Percentiles rank a stretch among this genome's conserved stretches.
Conservation (phyloP, 2,113 vertebrate genomes). For the Dascyllus trimaculatus region DNA sequence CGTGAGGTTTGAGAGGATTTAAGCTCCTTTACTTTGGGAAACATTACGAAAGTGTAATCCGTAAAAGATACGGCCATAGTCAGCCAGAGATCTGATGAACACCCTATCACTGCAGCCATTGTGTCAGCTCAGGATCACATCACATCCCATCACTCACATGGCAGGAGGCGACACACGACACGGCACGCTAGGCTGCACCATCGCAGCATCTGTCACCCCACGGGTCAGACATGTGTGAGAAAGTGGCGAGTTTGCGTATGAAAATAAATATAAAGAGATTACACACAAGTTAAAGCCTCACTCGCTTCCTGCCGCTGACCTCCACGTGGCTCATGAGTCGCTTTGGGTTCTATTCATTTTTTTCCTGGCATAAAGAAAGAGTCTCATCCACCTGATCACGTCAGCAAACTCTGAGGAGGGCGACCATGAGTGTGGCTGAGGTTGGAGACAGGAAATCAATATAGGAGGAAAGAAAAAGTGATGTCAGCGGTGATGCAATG, state of each 20-base stretch:
- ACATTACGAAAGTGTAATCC: constrained; percentile 75
- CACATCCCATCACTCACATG: constrained; percentile 54
- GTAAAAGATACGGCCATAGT: constrained; percentile 72
- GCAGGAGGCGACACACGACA: constrained; percentile 52
- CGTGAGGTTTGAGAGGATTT: constrained; percentile 59
- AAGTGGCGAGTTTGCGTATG: constrained; percentile 10
- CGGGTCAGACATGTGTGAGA: constrained; percentile 29
- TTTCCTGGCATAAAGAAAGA: background rate
- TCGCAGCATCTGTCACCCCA: constrained; percentile 46
- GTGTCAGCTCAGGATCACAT: constrained; percentile 56
- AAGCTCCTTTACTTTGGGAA: constrained; percentile 67
- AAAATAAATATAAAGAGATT: constrained; percentile 54
- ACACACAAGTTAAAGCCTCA: constrained; percentile 24
- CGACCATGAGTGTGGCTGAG: constrained; percentile 8
- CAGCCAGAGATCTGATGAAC: constrained; percentile 55
- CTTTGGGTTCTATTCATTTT: background rate
- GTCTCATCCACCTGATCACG: constrained; percentile 35
- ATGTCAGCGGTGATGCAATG: constrained; percentile 59
- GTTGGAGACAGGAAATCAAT: constrained; percentile 47
- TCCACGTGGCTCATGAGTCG: constrained; percentile 28
- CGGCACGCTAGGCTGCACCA: constrained; percentile 10
- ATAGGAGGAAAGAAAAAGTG: constrained; percentile 16
- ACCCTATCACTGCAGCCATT: constrained; percentile 44
- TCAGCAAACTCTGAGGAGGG: constrained; percentile 22
- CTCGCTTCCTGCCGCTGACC: constrained; percentile 12